These are phyloP conservation scores for Cygnus olor DNA, from an alignment of 2,797 vertebrate species.

Conservation along the genomic window DNA sequence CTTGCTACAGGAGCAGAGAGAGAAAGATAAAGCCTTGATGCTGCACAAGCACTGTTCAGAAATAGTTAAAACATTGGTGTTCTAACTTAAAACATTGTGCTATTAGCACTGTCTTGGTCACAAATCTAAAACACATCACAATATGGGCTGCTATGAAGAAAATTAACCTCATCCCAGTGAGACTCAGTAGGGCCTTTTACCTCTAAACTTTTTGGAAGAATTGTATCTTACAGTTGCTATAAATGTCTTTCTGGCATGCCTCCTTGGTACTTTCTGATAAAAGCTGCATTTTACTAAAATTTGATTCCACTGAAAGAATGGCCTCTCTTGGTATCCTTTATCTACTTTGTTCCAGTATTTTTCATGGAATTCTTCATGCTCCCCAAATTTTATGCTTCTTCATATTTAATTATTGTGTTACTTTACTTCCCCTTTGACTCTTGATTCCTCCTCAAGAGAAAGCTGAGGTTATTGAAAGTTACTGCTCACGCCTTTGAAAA, in stretches of 20 bases:
- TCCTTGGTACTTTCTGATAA: background rate
- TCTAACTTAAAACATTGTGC: too few relatives aligned
- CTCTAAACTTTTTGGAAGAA: background rate
- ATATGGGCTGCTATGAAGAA: background rate
- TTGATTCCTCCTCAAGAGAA: background rate
- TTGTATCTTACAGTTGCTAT: background rate
- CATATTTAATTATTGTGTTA: background rate
- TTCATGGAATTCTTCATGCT: background rate
- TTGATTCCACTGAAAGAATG: background rate
- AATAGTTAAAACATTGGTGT: fast-evolving
- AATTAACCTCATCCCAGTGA: background rate
- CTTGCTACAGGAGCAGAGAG: fast-evolving
- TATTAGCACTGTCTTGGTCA: background rate
- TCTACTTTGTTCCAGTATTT: background rate
- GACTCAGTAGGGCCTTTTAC: background rate
- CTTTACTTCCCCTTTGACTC: background rate
- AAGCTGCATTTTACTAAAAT: background rate
- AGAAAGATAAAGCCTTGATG: background rate
- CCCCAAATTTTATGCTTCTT: background rate
- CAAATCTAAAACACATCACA: background rate
- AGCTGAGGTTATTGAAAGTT: background rate
- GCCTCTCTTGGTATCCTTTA: background rate
- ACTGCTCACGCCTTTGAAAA: background rate
- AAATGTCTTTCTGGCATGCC: fast-evolving
- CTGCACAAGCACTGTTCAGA: background rate